Evolutionary conservation across 1,140 invertebrate species (phyloP), one percentile per base, ranked within the genome.

Genomic region (Papilio aristodemus): DNA sequence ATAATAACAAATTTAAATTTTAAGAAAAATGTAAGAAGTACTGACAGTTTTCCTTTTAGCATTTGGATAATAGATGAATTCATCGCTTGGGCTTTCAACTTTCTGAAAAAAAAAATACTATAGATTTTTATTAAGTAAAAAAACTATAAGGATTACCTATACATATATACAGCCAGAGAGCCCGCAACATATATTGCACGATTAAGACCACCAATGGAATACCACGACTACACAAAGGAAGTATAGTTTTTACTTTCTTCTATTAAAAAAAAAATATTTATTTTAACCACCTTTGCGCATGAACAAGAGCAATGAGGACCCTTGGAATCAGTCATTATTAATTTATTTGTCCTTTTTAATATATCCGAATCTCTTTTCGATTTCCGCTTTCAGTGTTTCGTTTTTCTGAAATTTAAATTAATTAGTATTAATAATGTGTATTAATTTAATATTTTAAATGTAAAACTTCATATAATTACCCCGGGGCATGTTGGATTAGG

Each of bases 401-500:
- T 77, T 83, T 41, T 83, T 80, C 81, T 85, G 63, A 64, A 76
- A 79, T 57, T 60, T 19, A 17, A 38, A 60, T 36, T 17, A 13
- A 7, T 19, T 13, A 39, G 32, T 50, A 50, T 19, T n/a, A 36
- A 14, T n/a, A 36, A 14, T 58, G 36, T 79, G 41, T 6, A 4
- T 43, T 14, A 43, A 13, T 3, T 0, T 19, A 50, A 50, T 50
- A 38, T 60, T 60, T 17, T 5, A 37, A 60, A 38, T 19, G 0
- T 17, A 37, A 0, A 5, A 60, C 4, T 13, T 22, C 11, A 4
- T 1, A 22, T 60, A 38, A n/a, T 79, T 78, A 85, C 85, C 72
- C 84, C 83, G 39, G 75, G 74, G 57, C 85, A 87, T 10, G 71
- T 68, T 50, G 67, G 68, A 63, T 85, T 85, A 1, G 37, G 43